Conservation (phyloP, 1,140 invertebrate genomes). For the Trichonephila clavata region DNA sequence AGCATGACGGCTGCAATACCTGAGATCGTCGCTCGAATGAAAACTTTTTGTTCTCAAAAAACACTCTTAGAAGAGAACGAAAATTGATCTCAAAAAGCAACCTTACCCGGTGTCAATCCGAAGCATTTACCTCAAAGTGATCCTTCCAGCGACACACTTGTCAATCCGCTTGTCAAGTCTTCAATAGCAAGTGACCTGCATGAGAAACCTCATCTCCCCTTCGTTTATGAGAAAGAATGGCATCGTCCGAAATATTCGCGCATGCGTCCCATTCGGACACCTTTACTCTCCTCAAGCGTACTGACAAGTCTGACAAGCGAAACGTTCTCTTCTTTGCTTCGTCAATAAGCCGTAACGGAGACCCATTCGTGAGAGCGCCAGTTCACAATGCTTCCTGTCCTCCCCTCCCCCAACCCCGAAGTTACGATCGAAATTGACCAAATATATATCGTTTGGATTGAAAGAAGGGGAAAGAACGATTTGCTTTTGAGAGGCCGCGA, state of each 20-base stretch:
- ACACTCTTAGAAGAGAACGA: not conserved
- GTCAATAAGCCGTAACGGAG: not conserved
- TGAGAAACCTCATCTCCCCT: constrained; percentile 3
- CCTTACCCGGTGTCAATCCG: not conserved
- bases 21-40: not conserved
- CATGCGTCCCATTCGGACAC: constrained; percentile 31
- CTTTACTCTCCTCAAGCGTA: constrained; percentile 60
- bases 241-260: constrained; percentile 39
- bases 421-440: not conserved
- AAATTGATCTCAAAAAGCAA: not conserved
- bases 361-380: not conserved
- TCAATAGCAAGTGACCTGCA: constrained; percentile 34
- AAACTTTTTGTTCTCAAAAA: not conserved
- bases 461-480: not conserved
- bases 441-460: constrained; percentile 27
- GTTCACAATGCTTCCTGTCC: not conserved
- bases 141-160: constrained; percentile 2
- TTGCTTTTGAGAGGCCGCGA: not conserved
- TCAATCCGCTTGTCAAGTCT: constrained; percentile 63
- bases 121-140: not conserved
- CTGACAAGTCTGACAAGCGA: constrained; percentile 74
- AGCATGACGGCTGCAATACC: not conserved
- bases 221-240: not conserved
- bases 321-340: not conserved
- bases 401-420: not conserved